These are phyloP conservation scores for Diachasma alloeum DNA, from an alignment of 1,140 invertebrate species.

Conservation along the genomic window DNA sequence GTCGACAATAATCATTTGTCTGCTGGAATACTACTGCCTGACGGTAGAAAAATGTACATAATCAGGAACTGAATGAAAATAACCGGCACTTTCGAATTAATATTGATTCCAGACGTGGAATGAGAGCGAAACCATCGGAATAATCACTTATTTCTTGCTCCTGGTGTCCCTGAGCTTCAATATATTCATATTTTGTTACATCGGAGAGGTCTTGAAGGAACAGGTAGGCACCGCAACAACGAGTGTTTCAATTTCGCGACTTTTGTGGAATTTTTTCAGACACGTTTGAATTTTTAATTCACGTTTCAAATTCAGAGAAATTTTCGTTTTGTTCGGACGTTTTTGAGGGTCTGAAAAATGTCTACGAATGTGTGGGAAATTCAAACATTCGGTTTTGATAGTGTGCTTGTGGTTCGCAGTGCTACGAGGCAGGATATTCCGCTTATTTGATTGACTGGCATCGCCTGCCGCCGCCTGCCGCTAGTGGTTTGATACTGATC, in stretches of 20 bases:
- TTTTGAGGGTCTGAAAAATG: no score
- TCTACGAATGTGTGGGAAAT: no score
- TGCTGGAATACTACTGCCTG: background rate
- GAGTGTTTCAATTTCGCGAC: no score
- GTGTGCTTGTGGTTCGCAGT: background rate
- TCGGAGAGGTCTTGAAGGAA: slow-evolving; percentile 45
- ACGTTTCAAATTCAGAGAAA: no score
- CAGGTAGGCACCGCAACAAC: slow-evolving; percentile 37
- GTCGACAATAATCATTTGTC: background rate
- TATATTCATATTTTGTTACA: slow-evolving; percentile 48
- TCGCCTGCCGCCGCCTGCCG: slow-evolving; percentile 19
- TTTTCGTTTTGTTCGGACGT: no score
- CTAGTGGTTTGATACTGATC: slow-evolving; percentile 31
- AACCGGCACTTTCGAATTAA: background rate
- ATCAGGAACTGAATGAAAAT: background rate
- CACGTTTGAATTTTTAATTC: no score
- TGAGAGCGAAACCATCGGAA: slow-evolving; percentile 28
- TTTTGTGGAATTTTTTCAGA: no score
- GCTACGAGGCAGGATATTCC: background rate
- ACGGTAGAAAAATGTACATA: background rate
- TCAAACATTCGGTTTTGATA: no score
- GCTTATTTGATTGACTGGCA: slow-evolving; percentile 35
- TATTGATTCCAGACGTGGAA: slow-evolving; percentile 41
- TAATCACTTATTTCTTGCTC: slow-evolving; percentile 38
- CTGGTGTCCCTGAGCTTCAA: slow-evolving; percentile 46